These are phyloP conservation scores for Acanthosoma haemorrhoidale DNA, from an alignment of 2,888 invertebrate genomes.

Conservation along the genomic window DNA sequence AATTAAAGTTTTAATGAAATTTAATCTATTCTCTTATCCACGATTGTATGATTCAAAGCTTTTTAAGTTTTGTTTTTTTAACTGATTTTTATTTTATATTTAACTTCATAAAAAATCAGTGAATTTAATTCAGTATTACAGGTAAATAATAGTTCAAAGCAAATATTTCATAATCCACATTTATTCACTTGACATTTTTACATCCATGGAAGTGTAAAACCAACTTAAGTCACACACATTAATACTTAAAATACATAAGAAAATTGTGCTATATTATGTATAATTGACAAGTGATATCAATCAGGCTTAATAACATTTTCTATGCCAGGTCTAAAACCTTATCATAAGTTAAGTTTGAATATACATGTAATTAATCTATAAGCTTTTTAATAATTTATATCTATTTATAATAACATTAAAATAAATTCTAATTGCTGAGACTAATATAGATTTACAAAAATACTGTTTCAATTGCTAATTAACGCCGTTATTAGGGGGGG, in stretches of 20 bases:
- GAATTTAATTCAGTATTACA: too few relatives aligned
- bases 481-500: neutral
- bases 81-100: too few relatives aligned
- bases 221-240: conserved; percentile 11
- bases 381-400: conserved; percentile 1
- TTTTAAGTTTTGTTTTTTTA: too few relatives aligned
- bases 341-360: neutral
- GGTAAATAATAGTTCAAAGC: neutral
- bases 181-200: conserved; percentile 14
- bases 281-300: conserved; percentile 1
- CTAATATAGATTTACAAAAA: neutral
- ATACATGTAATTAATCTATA: neutral
- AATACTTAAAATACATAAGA: conserved; percentile 15
- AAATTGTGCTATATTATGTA: conserved; percentile 11
- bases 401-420: conserved; percentile 1
- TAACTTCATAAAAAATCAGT: too few relatives aligned
- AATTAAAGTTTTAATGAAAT: too few relatives aligned
- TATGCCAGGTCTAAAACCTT: conserved; percentile 11
- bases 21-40: too few relatives aligned
- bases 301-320: neutral
- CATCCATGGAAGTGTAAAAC: conserved; percentile 20
- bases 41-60: too few relatives aligned
- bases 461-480: neutral
- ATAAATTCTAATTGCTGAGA: neutral
- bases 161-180: conserved; percentile 18